A percentile compares a stretch with the other conserved stretches of the same genome.
Evolutionary conservation across 2,888 invertebrate genomes (phyloP).

Genomic region (Caenorhabditis imperialis): DNA sequence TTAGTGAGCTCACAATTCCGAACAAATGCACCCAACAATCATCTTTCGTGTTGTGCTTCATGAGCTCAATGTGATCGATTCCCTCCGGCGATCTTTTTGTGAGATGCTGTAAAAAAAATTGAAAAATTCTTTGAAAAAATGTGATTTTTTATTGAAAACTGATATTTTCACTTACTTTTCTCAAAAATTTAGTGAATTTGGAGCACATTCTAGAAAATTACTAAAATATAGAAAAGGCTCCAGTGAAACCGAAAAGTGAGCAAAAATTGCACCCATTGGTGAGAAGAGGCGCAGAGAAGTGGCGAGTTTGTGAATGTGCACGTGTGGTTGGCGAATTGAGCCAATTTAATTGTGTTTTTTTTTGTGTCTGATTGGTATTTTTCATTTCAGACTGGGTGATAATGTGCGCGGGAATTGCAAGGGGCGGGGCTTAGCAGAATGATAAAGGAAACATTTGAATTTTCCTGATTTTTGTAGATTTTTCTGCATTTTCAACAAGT

Average conservation of each 20-base stretch:
- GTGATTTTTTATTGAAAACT: no score
- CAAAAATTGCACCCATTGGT: no score
- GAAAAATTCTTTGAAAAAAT: not conserved
- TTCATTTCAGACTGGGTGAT: no score
- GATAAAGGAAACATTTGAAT: no score
- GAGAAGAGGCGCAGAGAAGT: constrained; percentile 13
- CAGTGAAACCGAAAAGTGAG: no score
- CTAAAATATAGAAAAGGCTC: no score
- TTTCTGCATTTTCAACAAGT: not conserved
- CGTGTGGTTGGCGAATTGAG: no score
- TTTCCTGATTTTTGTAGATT: not conserved
- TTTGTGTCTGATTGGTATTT: no score
- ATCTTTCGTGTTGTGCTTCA: constrained; percentile 64
- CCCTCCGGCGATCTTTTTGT: constrained; percentile 54
- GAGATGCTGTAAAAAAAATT: constrained; percentile 56
- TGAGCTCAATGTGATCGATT: constrained; percentile 70
- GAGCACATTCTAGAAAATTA: constrained; percentile 33
- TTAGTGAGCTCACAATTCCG: constrained; percentile 63
- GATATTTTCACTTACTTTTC: constrained; percentile 33
- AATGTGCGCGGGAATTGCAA: no score
- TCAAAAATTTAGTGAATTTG: constrained; percentile 15
- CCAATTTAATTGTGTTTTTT: no score
- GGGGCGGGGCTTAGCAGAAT: no score
- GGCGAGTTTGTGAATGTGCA: not conserved
- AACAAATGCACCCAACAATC: constrained; percentile 76